Evolutionary conservation across 2,797 vertebrate species (phyloP).

Genomic region (Dipus sagitta): DNA sequence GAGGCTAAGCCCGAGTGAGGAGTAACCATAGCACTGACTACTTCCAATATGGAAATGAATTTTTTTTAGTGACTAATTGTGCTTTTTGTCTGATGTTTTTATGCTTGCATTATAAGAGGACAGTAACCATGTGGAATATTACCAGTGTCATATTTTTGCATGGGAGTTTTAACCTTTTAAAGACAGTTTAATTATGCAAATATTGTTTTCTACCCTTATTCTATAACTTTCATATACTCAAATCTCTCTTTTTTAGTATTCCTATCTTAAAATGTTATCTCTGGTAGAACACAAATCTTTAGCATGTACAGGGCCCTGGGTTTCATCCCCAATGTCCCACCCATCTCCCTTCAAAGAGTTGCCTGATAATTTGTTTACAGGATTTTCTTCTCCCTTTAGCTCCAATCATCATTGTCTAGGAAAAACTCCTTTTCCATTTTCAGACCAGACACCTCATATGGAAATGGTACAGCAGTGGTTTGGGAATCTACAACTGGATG

Average conservation of each 20-base stretch:
- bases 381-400: constrained; percentile 85
- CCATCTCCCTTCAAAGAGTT: background rate
- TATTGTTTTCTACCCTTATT: constrained; percentile 31
- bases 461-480: constrained; percentile 94
- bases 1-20: background rate
- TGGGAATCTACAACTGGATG: constrained; percentile 89
- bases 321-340: background rate
- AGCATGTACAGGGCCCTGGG: background rate
- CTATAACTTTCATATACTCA: constrained; percentile 51
- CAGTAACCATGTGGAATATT: background rate
- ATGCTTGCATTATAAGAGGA: background rate
- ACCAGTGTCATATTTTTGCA: constrained; percentile 27
- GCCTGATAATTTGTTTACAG: constrained; percentile 1
- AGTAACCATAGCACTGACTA: background rate
- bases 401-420: constrained; percentile 88
- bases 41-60: background rate
- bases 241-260: constrained; percentile 46
- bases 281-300: background rate
- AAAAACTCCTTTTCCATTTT: constrained; percentile 88
- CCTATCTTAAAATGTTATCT: constrained; percentile 1
- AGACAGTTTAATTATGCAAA: constrained; percentile 16
- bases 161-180: constrained; percentile 26
- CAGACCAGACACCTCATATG: constrained; percentile 89
- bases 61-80: background rate
- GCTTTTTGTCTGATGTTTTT: background rate